These are phyloP conservation scores for Colaptes auratus DNA, from an alignment of 2,113 vertebrate genomes.

Conservation along the genomic window DNA sequence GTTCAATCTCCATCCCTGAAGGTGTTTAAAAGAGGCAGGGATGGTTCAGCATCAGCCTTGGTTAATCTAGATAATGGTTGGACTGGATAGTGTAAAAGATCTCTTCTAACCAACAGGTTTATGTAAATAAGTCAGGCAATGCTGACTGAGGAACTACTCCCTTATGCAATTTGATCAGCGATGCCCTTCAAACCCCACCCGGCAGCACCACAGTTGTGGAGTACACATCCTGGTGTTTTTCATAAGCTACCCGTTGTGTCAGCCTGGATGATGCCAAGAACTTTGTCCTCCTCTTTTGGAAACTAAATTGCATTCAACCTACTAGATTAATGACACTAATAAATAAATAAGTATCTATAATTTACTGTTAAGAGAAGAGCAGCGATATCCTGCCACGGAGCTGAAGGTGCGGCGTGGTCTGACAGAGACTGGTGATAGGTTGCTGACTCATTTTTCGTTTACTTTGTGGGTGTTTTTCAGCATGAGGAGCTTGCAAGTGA, in stretches of 20 bases:
- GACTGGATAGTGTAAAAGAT: no score
- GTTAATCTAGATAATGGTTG: no score
- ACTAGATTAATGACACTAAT: conserved; percentile 50
- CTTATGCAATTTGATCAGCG: background rate
- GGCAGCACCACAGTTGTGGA: background rate
- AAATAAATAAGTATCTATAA: conserved; percentile 61
- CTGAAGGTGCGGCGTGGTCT: conserved; percentile 29
- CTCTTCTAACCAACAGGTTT: no score
- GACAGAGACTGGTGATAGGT: conserved; percentile 9
- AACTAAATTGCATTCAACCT: conserved; percentile 10
- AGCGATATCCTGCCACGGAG: conserved; percentile 15
- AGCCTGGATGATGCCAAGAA: background rate
- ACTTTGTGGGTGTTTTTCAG: conserved; percentile 23
- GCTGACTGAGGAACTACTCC: background rate
- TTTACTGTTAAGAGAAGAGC: conserved; percentile 59
- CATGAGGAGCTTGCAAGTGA: background rate
- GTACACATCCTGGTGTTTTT: background rate
- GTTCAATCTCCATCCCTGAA: no score
- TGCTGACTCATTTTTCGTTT: conserved; percentile 65
- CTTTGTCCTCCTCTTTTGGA: background rate
- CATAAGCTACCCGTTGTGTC: background rate
- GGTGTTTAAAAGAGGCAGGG: no score
- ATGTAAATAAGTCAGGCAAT: background rate
- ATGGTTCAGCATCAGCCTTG: no score
- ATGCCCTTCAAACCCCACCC: background rate